Base-by-base conservation (phyloP, 2,888 invertebrate genomes). In the Oscheius sp. region DNA sequence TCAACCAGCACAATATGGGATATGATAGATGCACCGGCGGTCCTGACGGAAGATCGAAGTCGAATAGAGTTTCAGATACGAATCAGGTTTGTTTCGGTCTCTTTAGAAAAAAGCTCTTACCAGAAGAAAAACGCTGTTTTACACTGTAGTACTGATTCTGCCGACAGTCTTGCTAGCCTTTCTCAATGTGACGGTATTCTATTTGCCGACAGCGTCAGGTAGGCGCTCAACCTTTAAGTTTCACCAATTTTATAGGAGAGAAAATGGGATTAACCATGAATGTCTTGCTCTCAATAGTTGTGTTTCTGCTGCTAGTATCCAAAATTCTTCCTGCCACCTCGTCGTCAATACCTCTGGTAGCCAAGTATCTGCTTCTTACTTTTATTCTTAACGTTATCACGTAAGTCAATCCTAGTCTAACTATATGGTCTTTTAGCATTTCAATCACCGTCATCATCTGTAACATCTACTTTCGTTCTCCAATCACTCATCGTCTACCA, bases 341-440 rank as follows among this genome's bases (percentile, higher is more conserved):
- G 68, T 93, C 97, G 82, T 97, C 97, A 89, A 93, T 99, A 89
- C 99, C 99, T 73, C 87, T 92, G 71, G 90, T 91, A 51, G 97
- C 98, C 90, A 99, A 98, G 92, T 99, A 99, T 91, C 93, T 99
- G 84, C 93, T 99, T 71, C 98, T 99, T 91, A 99, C 99, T 74
- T 99, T 99, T 92, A 96, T 99, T 88, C 97, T 99, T 96, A 99
- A 99, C 91, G 97, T 99, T 79, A 96, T 99, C 89, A 96, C 97
- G 42, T 7, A 42, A 42, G 42, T 42, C 0, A 42, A 42, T 42
- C 3, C 42, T 42, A 42, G 42, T 21, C 21, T 21, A 42, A 42
- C 42, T 42, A 21, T 21, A 21, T 21, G 21, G 21, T 21, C 21
- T 42, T 42, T 42, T 7, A 42, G 42, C 92, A 99, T 99, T 91